Evolutionary conservation across 2,888 invertebrate species (phyloP), one percentile per base, ranked within the genome.

Genomic region (Tiliacea citrago): DNA sequence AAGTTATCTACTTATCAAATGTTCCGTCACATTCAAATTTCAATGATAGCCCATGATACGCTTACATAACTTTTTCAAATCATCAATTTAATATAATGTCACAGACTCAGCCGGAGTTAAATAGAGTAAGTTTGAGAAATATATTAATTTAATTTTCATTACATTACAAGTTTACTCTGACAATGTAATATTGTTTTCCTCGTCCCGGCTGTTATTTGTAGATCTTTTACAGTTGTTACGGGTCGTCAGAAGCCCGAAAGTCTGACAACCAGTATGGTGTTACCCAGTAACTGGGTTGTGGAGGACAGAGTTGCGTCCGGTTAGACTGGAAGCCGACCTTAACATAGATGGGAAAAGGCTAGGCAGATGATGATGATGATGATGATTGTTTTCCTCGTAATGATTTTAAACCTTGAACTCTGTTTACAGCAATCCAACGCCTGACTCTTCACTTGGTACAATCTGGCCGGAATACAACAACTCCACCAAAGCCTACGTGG

Each of bases 401-500:
- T 16, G 2, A 6, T n/a, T 73, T 58, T 29, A 2, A 47, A n/a
- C 35, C 24, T 10, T 35, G 6, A 39, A 9, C 13, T 39, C 57
- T n/a, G 61, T 82, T 89, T 88, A 18, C 90, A 95, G 95, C 0
- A 93, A 90, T 21, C 94, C 95, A 18, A 95, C 95, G 0, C 94
- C 95, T 1, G 92, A 93, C 57, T 13, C 81, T 0, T 85, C 91
- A 0, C 85, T 93, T 5, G 91, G 91, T 4, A 86, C 89, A 3
- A 84, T 39, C 2, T 95, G 95, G 94, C 92, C 92, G 1, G 86
- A 92, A 71, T 95, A 92, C 68, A 85, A 92, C 39, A 82, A 81
- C 16, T 65, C 35, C 0, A 85, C 74, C 10, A 86, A 91, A 70
- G 72, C 73, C 10, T 93, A 91, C 68, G 81, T 92, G 66, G 90